phyloP scores from a whole-genome alignment of 1,140 invertebrate genomes.

The Babylonia areolata region DNA sequence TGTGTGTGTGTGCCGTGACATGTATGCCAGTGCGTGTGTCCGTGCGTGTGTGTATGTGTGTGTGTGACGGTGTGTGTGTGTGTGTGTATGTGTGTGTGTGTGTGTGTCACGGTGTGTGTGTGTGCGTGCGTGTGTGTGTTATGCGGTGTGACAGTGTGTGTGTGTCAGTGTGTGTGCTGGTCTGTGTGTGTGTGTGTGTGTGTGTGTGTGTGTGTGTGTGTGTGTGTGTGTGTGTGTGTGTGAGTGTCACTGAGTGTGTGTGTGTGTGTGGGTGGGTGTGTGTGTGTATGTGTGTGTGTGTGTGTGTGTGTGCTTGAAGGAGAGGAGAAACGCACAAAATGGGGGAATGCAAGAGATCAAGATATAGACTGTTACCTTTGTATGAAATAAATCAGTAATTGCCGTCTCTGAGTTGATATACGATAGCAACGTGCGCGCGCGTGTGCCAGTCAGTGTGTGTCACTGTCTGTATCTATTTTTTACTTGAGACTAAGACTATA shows the following conservation, averaged over 20 bases:
- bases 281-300: constrained; percentile 1
- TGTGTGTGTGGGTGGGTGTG: constrained; percentile 11
- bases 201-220: constrained; percentile 22
- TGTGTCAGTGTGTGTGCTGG: background rate
- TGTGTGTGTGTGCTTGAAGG: background rate
- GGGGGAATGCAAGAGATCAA: background rate
- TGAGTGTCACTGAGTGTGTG: background rate
- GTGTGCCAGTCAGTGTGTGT: background rate
- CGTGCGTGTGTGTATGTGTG: too few relatives aligned
- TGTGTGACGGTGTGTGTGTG: background rate
- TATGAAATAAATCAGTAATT: too few relatives aligned
- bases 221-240: constrained; percentile 13
- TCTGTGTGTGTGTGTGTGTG: constrained; percentile 24
- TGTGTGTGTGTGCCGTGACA: too few relatives aligned
- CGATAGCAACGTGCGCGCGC: background rate
- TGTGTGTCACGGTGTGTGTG: constrained; percentile 1
- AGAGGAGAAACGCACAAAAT: background rate
- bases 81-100: constrained; percentile 1
- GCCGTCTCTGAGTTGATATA: too few relatives aligned
- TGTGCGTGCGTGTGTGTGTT: constrained; percentile 14
- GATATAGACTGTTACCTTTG: too few relatives aligned
- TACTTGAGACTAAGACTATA: too few relatives aligned
- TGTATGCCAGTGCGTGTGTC: too few relatives aligned
- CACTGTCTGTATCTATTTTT: background rate
- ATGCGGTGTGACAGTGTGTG: background rate